Conservation (phyloP, 2,888 invertebrate species). For the Peribatodes rhomboidaria region DNA sequence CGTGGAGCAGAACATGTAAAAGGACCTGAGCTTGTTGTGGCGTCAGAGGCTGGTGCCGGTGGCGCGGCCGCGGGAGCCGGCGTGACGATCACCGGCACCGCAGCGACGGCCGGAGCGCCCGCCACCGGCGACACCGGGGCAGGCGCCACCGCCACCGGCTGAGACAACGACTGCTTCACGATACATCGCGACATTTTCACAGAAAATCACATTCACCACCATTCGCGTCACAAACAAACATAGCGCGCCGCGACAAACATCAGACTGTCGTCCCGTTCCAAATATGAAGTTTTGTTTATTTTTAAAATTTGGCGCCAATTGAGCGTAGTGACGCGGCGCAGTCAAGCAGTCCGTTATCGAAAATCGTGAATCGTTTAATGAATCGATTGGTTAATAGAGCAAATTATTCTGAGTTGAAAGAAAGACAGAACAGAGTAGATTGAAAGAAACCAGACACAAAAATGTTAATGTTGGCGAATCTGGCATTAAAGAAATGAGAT, state of each 20-base stretch:
- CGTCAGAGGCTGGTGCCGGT: slow-evolving; percentile 55
- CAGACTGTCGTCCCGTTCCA: slow-evolving; percentile 82
- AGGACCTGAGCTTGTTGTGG: slow-evolving; percentile 60
- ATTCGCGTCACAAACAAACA: slow-evolving; percentile 54
- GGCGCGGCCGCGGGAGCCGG: slow-evolving; percentile 53
- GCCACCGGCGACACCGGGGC: slow-evolving; percentile 53
- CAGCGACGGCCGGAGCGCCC: slow-evolving; percentile 53
- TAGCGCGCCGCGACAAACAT: slow-evolving; percentile 74
- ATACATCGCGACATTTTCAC: slow-evolving; percentile 80
- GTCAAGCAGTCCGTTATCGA: slow-evolving; percentile 61
- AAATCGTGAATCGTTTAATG: slow-evolving; percentile 44
- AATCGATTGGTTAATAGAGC: slow-evolving; percentile 37
- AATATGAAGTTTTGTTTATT: slow-evolving; percentile 83
- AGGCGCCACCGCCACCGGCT: slow-evolving; percentile 57
- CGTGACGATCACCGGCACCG: slow-evolving; percentile 60
- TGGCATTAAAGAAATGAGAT: slow-evolving; percentile 13
- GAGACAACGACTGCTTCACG: slow-evolving; percentile 79
- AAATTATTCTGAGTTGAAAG: slow-evolving; percentile 29
- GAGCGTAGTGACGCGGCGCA: slow-evolving; percentile 70
- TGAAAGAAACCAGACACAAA: slow-evolving; percentile 30
- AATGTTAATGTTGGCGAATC: background rate
- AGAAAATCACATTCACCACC: slow-evolving; percentile 58
- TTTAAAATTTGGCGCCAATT: slow-evolving; percentile 85
- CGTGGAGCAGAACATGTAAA: slow-evolving; percentile 28
- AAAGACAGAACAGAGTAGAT: too few species aligned